Evolutionary conservation across 2,888 invertebrate genomes (phyloP), one percentile per base, ranked within the genome.

Genomic region (Timema podura): DNA sequence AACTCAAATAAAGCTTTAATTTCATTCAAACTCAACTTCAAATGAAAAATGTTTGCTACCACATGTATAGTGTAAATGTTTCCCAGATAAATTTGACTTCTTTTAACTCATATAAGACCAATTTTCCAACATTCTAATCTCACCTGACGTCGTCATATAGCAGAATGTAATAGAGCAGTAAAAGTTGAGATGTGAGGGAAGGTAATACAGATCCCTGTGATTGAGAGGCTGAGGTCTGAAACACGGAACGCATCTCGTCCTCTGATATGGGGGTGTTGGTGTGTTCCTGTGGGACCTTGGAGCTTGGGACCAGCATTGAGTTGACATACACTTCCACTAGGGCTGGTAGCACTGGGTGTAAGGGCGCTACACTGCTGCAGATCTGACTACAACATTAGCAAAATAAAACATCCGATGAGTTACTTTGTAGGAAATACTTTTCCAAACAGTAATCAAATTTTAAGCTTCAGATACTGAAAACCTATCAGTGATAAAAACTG

Each of bases 261-360:
- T 97, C 96, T 2, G 91, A 89, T 72, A 98, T 90, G 0, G 97
- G 95, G 78, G 95, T 92, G 80, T 98, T 97, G 5, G 93, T 91
- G 74, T 92, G 90, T 79, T 96, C 94, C 30, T 85, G 84, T 0
- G 85, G 81, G 48, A 87, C 87, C 79, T 89, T 88, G 30, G 85
- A 84, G 74, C 86, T 88, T 0, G 87, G 86, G 30, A 91, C 85
- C 15, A 97, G 87, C 73, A 97, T 91, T 3, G 96, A 96, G 80
- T 92, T 94, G 0, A 98, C 95, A 77, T 95, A 98, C 0, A 95
- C 96, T 82, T 98, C 97, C 0, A 98, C 92, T 47, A 98, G 83
- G 3, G 93, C 91, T 0, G 97, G 96, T 80, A 98, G 86, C 1
- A 96, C 93, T 0, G 96, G 93, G 83, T 98, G 98, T 65, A 98